Percentiles rank a stretch among this genome's conserved stretches.
These are phyloP conservation scores for Eurytoma adleriae DNA, from an alignment of 2,888 invertebrate species.

Conservation along the genomic window DNA sequence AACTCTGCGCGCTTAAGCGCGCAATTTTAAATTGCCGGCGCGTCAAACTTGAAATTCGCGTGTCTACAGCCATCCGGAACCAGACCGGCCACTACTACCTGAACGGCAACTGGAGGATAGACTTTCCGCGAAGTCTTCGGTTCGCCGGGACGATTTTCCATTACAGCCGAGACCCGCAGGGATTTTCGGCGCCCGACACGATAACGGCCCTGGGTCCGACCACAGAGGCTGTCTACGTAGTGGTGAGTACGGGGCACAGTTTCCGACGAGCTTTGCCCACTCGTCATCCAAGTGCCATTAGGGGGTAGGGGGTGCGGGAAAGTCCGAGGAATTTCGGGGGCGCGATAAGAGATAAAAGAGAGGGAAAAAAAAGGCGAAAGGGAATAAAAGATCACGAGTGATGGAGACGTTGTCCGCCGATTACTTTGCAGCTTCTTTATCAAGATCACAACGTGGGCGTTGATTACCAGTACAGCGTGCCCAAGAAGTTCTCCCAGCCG, in stretches of 20 bases:
- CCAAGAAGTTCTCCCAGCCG: conserved; percentile 82
- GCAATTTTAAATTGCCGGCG: neutral
- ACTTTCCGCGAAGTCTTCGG: conserved; percentile 87
- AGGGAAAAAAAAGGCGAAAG: no score
- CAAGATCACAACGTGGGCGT: conserved; percentile 92
- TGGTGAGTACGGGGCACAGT: conserved; percentile 79
- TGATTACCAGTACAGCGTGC: conserved; percentile 93
- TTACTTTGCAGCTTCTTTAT: conserved; percentile 82
- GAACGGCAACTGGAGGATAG: conserved; percentile 96
- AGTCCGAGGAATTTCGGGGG: neutral
- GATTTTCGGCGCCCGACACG: conserved; percentile 90
- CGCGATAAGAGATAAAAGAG: neutral
- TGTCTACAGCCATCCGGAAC: conserved; percentile 87
- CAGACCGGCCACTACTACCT: conserved; percentile 90
- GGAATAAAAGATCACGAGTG: neutral
- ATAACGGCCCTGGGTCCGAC: conserved; percentile 91
- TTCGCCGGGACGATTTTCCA: conserved; percentile 92
- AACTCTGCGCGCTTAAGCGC: no score
- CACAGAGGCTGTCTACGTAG: conserved; percentile 91
- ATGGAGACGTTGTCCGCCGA: conserved; percentile 13
- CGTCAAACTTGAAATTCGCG: conserved; percentile 4
- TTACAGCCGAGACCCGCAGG: conserved; percentile 90
- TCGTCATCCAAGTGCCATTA: conserved; percentile 2
- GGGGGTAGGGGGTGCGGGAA: neutral
- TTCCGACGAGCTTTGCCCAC: neutral